Percentiles rank a stretch among this genome's conserved stretches.
Conservation (phyloP, 2,113 vertebrate species). For the Sebastes schlegelii region DNA sequence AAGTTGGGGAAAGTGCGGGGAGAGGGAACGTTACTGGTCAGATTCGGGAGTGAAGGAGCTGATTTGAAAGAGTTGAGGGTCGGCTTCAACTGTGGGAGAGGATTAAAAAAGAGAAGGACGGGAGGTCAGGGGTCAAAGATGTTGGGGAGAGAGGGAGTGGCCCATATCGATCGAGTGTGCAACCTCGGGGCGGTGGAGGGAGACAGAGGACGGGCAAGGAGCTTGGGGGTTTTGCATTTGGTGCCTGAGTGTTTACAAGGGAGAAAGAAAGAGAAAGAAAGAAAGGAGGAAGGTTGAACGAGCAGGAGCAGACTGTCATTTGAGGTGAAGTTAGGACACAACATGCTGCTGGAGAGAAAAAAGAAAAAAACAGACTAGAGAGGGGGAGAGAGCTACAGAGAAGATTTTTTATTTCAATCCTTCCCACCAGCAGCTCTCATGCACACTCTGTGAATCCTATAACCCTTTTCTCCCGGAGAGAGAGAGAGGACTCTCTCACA, state of each 20-base stretch:
- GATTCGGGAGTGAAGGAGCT: conserved; percentile 66
- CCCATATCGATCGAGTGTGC: conserved; percentile 65
- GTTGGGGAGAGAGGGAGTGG: conserved; percentile 74
- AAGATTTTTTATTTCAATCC: conserved; percentile 49
- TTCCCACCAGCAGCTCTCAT: conserved; percentile 49
- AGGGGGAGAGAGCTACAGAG: conserved; percentile 44
- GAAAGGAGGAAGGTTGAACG: conserved; percentile 51
- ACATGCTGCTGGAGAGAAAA: conserved; percentile 68
- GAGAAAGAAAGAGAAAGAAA: conserved; percentile 46
- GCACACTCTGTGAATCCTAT: conserved; percentile 50
- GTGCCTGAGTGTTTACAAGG: conserved; percentile 67
- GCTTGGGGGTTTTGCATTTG: conserved; percentile 66
- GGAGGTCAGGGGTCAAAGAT: conserved; percentile 66
- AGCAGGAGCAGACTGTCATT: conserved; percentile 75
- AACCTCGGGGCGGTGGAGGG: conserved; percentile 72
- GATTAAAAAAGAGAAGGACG: conserved; percentile 25
- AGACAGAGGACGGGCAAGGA: conserved; percentile 70
- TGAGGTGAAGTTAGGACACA: conserved; percentile 73
- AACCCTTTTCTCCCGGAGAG: conserved; percentile 46
- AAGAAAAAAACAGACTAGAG: conserved; percentile 33
- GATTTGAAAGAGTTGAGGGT: conserved; percentile 54
- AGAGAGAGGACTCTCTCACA: conserved; percentile 44
- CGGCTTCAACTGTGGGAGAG: conserved; percentile 39
- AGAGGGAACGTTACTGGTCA: conserved; percentile 74
- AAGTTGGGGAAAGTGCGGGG: conserved; percentile 41